Evolutionary conservation across 2,888 invertebrate genomes (phyloP).

Genomic region (Chesias legatella): DNA sequence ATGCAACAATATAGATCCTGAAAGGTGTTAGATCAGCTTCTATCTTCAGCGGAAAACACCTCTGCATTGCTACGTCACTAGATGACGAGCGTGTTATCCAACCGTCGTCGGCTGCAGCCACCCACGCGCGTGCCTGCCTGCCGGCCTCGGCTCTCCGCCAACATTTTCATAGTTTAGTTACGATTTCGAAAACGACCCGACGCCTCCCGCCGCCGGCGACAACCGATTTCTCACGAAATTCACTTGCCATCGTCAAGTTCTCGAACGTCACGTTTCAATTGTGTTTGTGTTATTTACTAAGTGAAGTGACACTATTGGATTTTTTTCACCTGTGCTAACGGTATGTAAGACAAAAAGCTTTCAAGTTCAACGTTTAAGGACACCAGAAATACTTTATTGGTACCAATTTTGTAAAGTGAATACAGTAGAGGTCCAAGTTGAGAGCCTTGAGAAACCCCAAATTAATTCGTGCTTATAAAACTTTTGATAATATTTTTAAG

Average conservation of each 20-base stretch:
- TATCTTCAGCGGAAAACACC: conserved; percentile 78
- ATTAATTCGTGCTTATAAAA: conserved; percentile 15
- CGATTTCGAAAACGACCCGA: conserved; percentile 81
- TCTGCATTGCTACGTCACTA: conserved; percentile 70
- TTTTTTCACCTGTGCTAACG: conserved; percentile 39
- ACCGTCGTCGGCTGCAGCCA: conserved; percentile 58
- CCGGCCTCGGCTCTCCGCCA: conserved; percentile 73
- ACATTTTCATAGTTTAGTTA: conserved; percentile 79
- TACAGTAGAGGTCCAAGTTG: conserved; percentile 16
- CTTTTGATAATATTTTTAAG: conserved; percentile 7
- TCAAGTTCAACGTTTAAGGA: conserved; percentile 7
- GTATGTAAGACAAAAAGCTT: conserved; percentile 16
- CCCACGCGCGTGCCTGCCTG: conserved; percentile 71
- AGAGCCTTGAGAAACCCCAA: conserved; percentile 26
- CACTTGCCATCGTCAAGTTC: conserved; percentile 67
- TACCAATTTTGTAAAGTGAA: conserved; percentile 2
- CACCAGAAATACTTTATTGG: not conserved
- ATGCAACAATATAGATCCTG: conserved; percentile 28
- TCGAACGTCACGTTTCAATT: conserved; percentile 49
- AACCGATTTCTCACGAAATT: conserved; percentile 68
- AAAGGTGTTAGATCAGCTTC: conserved; percentile 56
- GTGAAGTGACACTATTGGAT: conserved; percentile 61
- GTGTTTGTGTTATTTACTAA: conserved; percentile 51
- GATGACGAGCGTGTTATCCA: conserved; percentile 67
- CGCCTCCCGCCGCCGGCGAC: conserved; percentile 79